Evolutionary conservation across 2,797 vertebrate species (phyloP), one percentile per base, ranked within the genome.

Genomic region (Chloroceryle inda): DNA sequence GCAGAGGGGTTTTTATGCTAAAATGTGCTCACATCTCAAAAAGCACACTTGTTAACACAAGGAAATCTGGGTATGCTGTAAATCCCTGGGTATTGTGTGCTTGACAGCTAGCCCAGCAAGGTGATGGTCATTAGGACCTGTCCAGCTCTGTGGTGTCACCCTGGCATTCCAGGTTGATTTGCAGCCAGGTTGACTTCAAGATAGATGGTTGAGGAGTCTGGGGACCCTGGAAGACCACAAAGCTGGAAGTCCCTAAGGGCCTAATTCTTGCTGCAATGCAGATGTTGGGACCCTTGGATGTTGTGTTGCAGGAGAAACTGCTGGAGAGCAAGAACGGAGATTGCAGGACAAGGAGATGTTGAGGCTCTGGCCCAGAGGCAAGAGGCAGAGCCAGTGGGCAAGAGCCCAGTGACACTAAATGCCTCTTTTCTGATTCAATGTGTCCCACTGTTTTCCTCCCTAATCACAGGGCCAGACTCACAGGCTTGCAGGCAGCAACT

Each of bases 21-120:
- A 66, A 61, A 37, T 93, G 33, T 63, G 23, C 47, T 80, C 40
- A 6, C 23, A 26, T 79, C 26, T 92, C 56, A 73, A 18, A 31
- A 10, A 6, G 1, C 3, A 0, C 0, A 0, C 59, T 49, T 18
- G 40, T 53, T 40, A 64, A 37, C 33, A 15, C 15, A 42, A 71
- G 38, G 49, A 47, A 63, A 37, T 55, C 15, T 38, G 63, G 23
- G 21, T 66, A 19, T 56, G 49, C 45, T 90, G 55, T 22, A 23
- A 3, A 13, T 37, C 31, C 5, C 23, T 61, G 66, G 14, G 24
- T 72, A 19, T 14, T n/a, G 31, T 44, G 15, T 80, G 21, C 52
- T 38, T 2, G 3, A 9, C 37, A 64, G 21, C 24, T 20, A 3
- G 22, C 31, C 23, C n/a, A n/a, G 26, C 42, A 68, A 29, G 71